Evolutionary conservation across 2,113 vertebrate genomes (phyloP), one percentile per base, ranked within the genome.

Genomic region (Gulo gulo): DNA sequence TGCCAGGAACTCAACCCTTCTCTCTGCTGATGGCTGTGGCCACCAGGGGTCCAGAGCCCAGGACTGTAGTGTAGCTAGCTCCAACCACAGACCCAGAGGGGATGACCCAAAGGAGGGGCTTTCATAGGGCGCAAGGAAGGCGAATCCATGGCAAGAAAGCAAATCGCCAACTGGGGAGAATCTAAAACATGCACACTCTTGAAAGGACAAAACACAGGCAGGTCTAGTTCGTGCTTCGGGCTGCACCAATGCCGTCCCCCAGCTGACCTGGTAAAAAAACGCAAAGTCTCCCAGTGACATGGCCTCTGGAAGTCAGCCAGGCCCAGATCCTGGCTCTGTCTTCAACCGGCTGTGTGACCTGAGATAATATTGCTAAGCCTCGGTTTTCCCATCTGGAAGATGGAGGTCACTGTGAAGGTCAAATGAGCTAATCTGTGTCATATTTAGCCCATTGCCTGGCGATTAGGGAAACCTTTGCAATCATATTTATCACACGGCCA

Each of bases 211-310:
- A 34, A 50, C 29, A 29, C 2, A 6, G 34, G 4, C 6, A 3
- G 6, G 61, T 39, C 36, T 57, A 21, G 20, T 13, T 26, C 8
- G 0, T 2, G 14, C 47, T 23, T 2, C 1, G 16, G 7, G 15
- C 18, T 29, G 18, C 14, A 18, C n/a, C 23, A 36, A 10, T 6
- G 59, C 26, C 0, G 20, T 11, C 20, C 31, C 29, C 7, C 15
- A 55, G 57, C 31, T 65, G 45, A 61, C 73, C 36, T 34, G 1
- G 31, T 14, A 18, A 29, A 31, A 31, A 20, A 86, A 90, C 34
- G 24, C 18, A 23, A 45, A 52, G 52, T 65, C n/a, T 42, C 55
- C 31, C 16, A 36, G 2, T 6, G 65, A 45, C 52, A 39, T 7
- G 20, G 42, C 78, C 10, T 50, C 55, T 65, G 18, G 23, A 45